A percentile compares a stretch with the other conserved stretches of the same genome.
These are phyloP conservation scores for Platyura marginata DNA, from an alignment of 1,140 invertebrate species.

Conservation along the genomic window DNA sequence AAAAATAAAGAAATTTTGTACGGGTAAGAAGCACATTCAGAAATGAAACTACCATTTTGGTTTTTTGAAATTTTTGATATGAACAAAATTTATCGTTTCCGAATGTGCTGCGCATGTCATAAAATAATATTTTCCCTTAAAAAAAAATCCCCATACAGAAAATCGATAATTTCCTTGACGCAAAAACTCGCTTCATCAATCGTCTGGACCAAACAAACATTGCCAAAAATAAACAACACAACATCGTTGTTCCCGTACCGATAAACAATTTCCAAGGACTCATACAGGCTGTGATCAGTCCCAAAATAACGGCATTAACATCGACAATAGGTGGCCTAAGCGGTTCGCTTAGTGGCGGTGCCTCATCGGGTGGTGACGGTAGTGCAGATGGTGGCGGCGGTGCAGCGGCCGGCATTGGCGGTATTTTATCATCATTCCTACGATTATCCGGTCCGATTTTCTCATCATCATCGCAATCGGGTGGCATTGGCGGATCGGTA, in stretches of 20 bases:
- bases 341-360: slow-evolving; percentile 16
- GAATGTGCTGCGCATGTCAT: too few relatives aligned
- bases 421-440: slow-evolving; percentile 21
- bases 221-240: slow-evolving; percentile 48
- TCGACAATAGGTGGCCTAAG: slow-evolving; percentile 18
- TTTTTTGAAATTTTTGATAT: too few relatives aligned
- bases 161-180: slow-evolving; percentile 54
- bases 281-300: slow-evolving; percentile 30
- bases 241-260: slow-evolving; percentile 41
- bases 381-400: slow-evolving; percentile 19
- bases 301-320: slow-evolving; percentile 36
- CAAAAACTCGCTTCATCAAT: slow-evolving; percentile 46
- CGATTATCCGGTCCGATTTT: slow-evolving; percentile 22
- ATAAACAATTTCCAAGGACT: slow-evolving; percentile 24
- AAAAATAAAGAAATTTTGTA: too few relatives aligned
- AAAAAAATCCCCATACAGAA: too few relatives aligned
- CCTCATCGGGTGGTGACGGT: slow-evolving; percentile 14
- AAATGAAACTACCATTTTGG: too few relatives aligned
- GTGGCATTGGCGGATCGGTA: slow-evolving; percentile 14
- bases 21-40: too few relatives aligned
- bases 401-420: slow-evolving; percentile 19
- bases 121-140: too few relatives aligned
- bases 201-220: slow-evolving; percentile 48
- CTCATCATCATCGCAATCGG: slow-evolving; percentile 14
- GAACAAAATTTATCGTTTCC: too few relatives aligned